These are phyloP conservation scores for Platyscapa corneri DNA, from an alignment of 1,140 invertebrate species.

Conservation along the genomic window DNA sequence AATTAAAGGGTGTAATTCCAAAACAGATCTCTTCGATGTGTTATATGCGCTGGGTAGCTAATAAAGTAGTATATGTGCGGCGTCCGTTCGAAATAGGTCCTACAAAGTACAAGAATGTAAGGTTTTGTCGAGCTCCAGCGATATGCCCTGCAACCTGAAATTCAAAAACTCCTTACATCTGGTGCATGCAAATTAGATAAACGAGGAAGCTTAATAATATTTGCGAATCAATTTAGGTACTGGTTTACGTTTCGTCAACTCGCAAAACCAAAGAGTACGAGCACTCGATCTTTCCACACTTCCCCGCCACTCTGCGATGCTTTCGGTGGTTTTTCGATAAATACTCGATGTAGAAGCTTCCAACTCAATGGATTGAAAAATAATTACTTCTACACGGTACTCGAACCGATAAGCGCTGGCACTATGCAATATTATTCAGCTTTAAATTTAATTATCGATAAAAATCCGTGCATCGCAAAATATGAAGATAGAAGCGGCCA, in stretches of 20 bases:
- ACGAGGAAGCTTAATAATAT: neutral
- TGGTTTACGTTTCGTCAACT: neutral
- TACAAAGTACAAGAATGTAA: neutral
- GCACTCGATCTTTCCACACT: neutral
- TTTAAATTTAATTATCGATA: conserved; percentile 14
- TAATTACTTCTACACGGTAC: neutral
- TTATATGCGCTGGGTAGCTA: neutral
- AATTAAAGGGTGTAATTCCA: too few relatives aligned
- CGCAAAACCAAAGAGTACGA: neutral
- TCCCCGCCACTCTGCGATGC: neutral
- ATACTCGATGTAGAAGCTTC: neutral
- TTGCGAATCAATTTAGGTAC: neutral
- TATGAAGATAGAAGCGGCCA: neutral
- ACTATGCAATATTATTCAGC: neutral
- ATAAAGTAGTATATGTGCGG: neutral
- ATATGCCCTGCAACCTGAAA: neutral
- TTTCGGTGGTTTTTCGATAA: neutral
- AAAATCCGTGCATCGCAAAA: neutral
- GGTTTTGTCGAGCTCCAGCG: neutral
- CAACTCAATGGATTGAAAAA: neutral
- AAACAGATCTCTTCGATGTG: too few relatives aligned
- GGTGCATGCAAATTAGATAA: neutral
- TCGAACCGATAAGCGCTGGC: neutral
- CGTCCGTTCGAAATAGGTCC: neutral
- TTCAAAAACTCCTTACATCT: neutral